These are phyloP conservation scores for Arenaria interpres DNA, from an alignment of 2,113 vertebrate genomes.

Conservation along the genomic window DNA sequence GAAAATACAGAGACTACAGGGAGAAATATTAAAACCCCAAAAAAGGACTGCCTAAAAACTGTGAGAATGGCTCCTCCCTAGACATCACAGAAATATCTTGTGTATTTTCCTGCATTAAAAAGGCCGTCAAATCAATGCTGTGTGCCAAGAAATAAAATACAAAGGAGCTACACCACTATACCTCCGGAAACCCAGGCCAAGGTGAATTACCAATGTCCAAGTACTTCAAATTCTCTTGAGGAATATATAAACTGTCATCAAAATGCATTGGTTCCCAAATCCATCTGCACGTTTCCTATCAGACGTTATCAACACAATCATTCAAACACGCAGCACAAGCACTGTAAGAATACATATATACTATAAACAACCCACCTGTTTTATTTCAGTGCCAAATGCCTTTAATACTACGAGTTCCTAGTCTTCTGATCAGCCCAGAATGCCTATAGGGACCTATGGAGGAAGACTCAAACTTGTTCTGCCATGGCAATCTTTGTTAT, in stretches of 20 bases:
- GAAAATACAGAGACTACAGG: not conserved
- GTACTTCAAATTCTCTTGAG: not conserved
- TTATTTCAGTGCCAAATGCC: not conserved
- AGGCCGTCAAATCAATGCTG: not conserved
- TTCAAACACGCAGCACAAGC: not conserved
- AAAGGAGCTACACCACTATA: not conserved
- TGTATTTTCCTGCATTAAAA: not conserved
- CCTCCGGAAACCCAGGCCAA: not conserved
- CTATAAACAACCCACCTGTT: not conserved
- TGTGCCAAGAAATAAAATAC: not conserved
- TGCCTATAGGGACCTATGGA: not conserved
- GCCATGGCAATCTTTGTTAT: not conserved
- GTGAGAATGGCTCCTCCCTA: not conserved
- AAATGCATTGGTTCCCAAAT: not conserved
- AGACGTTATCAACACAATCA: not conserved
- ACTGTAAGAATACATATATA: not conserved
- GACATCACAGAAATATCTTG: not conserved
- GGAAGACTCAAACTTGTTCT: not conserved
- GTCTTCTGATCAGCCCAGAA: not conserved
- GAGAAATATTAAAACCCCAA: not conserved
- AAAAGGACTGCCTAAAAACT: not conserved
- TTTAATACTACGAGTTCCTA: not conserved
- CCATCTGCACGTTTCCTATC: not conserved
- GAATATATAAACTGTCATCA: not conserved
- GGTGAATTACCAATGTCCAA: not conserved